phyloP scores from a whole-genome alignment of 1,140 invertebrate genomes.

The Varroa destructor region DNA sequence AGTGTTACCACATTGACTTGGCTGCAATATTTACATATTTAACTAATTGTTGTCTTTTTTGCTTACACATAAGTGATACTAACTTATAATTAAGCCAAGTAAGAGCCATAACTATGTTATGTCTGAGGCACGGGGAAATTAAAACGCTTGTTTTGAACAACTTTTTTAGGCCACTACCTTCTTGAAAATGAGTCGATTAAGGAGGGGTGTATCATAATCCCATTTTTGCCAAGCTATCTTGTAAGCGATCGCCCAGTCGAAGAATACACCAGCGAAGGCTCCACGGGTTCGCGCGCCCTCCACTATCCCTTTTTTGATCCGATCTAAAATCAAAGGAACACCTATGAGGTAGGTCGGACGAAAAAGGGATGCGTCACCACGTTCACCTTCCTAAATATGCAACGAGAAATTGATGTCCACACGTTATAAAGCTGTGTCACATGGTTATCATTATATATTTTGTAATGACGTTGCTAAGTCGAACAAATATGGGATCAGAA shows the following conservation, averaged over 20 bases:
- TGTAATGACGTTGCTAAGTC: too few relatives aligned
- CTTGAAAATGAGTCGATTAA: slow-evolving; percentile 31
- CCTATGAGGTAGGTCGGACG: slow-evolving; percentile 83
- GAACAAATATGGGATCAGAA: too few relatives aligned
- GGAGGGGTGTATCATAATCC: slow-evolving; percentile 33
- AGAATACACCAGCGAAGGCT: slow-evolving; percentile 38
- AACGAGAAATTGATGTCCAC: slow-evolving; percentile 40
- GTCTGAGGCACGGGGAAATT: slow-evolving; percentile 6
- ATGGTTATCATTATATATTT: too few relatives aligned
- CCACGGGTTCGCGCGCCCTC: slow-evolving; percentile 50
- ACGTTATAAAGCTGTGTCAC: too few relatives aligned
- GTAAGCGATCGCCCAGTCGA: slow-evolving; percentile 40
- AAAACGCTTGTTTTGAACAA: slow-evolving; percentile 57
- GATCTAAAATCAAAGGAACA: slow-evolving; percentile 60
- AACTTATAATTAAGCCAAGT: not conserved
- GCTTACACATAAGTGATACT: not conserved
- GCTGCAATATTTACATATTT: slow-evolving; percentile 30
- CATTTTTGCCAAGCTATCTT: slow-evolving; percentile 36
- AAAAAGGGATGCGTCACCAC: slow-evolving; percentile 71
- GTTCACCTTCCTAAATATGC: slow-evolving; percentile 55
- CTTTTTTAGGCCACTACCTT: slow-evolving; percentile 61
- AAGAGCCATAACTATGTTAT: slow-evolving; percentile 17
- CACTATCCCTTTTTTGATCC: slow-evolving; percentile 85
- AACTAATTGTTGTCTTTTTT: not conserved
- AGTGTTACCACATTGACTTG: not conserved